These are phyloP conservation scores for Pomatostomus ruficeps DNA, from an alignment of 2,113 vertebrate species.

Conservation along the genomic window DNA sequence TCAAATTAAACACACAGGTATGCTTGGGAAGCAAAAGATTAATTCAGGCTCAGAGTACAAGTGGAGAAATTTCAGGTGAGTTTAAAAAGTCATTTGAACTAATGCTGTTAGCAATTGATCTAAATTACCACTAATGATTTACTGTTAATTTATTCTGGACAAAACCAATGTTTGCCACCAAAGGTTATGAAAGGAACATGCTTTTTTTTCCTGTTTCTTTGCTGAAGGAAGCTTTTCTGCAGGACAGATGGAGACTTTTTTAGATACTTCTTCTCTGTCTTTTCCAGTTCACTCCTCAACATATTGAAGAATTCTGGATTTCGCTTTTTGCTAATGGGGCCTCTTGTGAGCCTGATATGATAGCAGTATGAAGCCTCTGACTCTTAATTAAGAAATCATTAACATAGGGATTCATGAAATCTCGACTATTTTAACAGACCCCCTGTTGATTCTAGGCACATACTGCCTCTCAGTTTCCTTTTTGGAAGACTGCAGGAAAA, in stretches of 20 bases:
- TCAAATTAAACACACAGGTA: not conserved
- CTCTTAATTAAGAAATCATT: not conserved
- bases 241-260: not conserved
- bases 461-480: not conserved
- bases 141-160: not conserved
- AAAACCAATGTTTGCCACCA: not conserved
- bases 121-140: conserved; percentile 17
- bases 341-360: not conserved
- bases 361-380: not conserved
- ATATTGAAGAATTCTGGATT: not conserved
- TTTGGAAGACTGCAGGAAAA: not conserved
- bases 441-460: not conserved
- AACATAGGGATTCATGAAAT: not conserved
- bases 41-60: not conserved
- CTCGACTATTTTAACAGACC: not conserved
- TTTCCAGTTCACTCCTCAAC: not conserved
- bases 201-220: not conserved
- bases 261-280: not conserved
- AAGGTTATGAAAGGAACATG: not conserved
- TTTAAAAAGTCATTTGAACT: not conserved
- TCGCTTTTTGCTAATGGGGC: not conserved
- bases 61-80: not conserved
- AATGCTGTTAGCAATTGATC: not conserved
- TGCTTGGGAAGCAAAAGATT: not conserved
- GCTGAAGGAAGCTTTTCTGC: not conserved